A percentile compares a stretch with the other conserved stretches of the same genome.
Evolutionary conservation across 2,797 vertebrate species (phyloP).

Genomic region (Amblyopsis hoosieri): DNA sequence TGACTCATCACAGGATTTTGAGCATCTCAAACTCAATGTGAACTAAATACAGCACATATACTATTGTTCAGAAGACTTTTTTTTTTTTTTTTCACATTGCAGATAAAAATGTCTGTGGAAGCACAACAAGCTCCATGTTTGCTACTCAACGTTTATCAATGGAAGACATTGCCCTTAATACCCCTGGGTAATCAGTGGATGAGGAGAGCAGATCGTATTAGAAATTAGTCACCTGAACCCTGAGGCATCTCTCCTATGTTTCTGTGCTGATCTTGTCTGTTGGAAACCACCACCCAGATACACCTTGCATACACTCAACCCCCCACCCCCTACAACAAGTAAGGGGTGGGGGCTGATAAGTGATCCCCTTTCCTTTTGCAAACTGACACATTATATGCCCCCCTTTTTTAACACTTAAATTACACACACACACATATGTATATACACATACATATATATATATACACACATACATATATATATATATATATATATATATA

Average conservation of each 20-base stretch:
- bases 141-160: constrained; percentile 22
- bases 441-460: constrained; percentile 58
- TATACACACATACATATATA: no score
- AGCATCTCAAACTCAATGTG: background rate
- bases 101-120: background rate
- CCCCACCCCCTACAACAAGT: background rate
- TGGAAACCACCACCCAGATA: constrained; percentile 20
- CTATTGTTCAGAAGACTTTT: background rate
- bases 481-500: no score
- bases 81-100: background rate
- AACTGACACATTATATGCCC: constrained; percentile 39
- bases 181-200: background rate
- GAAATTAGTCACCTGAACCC: no score
- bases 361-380: constrained; percentile 27
- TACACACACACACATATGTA: constrained; percentile 33
- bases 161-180: constrained; percentile 37
- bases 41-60: background rate
- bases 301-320: background rate
- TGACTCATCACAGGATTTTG: constrained; percentile 9
- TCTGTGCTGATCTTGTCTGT: constrained; percentile 31
- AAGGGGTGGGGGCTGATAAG: constrained; percentile 1
- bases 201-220: background rate
- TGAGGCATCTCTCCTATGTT: no score
- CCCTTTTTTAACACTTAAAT: constrained; percentile 62
- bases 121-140: background rate